These are phyloP conservation scores for Peribatodes rhomboidaria DNA, from an alignment of 2,888 invertebrate species.

Conservation along the genomic window DNA sequence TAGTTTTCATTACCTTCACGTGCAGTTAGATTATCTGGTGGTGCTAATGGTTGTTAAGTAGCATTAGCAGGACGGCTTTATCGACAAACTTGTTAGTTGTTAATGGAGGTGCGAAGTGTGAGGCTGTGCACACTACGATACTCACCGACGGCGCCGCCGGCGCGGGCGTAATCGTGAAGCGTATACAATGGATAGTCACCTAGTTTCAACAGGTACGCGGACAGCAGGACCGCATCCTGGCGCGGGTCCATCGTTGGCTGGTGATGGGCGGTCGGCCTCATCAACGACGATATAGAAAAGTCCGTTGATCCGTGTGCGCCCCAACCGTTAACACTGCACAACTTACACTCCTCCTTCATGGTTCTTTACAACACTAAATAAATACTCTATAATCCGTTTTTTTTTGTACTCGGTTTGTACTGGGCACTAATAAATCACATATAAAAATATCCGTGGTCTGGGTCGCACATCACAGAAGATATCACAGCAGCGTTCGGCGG, in stretches of 20 bases:
- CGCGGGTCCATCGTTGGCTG: conserved; percentile 74
- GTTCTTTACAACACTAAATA: conserved; percentile 57
- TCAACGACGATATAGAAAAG: conserved; percentile 82
- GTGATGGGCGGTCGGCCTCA: conserved; percentile 77
- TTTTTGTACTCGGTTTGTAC: conserved; percentile 87
- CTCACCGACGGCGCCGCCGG: conserved; percentile 79
- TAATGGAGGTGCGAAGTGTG: conserved; percentile 56
- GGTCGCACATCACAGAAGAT: conserved; percentile 83
- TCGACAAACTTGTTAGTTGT: conserved; percentile 58
- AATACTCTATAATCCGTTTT: conserved; percentile 78
- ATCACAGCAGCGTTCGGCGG: conserved; percentile 82
- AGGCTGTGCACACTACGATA: conserved; percentile 71
- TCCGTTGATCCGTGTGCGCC: conserved; percentile 75
- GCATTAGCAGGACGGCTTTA: conserved; percentile 52
- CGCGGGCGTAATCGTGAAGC: conserved; percentile 78
- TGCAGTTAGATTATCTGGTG: conserved; percentile 43
- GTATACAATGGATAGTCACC: conserved; percentile 85
- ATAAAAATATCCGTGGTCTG: conserved; percentile 83
- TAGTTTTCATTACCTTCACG: conserved; percentile 44
- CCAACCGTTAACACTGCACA: conserved; percentile 82
- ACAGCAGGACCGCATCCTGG: conserved; percentile 80
- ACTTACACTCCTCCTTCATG: conserved; percentile 85
- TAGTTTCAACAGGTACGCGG: conserved; percentile 85
- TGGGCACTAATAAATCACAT: conserved; percentile 86
- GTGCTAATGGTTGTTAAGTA: conserved; percentile 45